phyloP scores from a whole-genome alignment of 2,797 vertebrate genomes.

The Dendrocincla tyrannina region DNA sequence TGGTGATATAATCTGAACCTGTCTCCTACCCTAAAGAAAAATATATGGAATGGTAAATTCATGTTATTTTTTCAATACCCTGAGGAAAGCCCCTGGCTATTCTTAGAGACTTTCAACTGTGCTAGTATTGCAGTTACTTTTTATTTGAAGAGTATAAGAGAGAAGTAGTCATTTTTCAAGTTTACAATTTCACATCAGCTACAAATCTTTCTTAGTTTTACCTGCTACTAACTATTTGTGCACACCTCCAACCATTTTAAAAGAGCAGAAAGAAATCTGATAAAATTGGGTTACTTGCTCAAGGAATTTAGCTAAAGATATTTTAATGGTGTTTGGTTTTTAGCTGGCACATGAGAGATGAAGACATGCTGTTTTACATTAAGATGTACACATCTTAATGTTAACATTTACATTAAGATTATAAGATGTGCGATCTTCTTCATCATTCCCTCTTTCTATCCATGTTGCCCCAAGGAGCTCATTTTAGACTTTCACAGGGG shows the following conservation, averaged over 20 bases:
- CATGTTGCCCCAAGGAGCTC: neutral
- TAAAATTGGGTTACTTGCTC: neutral
- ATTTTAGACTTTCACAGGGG: neutral
- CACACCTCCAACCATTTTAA: neutral
- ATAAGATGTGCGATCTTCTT: neutral
- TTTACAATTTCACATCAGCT: neutral
- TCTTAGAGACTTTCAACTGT: neutral
- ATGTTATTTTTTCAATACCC: neutral
- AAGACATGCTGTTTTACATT: neutral
- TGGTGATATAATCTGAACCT: neutral
- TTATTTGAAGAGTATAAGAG: conserved; percentile 1
- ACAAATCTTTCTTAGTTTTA: neutral
- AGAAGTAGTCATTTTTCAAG: neutral
- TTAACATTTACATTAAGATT: too few species aligned
- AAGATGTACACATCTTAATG: too few species aligned
- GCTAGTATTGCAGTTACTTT: neutral
- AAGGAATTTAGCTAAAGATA: neutral
- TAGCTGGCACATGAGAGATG: neutral
- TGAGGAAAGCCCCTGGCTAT: neutral
- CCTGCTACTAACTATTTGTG: neutral
- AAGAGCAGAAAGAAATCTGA: neutral
- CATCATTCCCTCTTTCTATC: neutral
- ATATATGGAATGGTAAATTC: neutral
- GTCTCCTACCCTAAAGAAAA: neutral
- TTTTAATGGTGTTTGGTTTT: neutral